Evolutionary conservation across 2,113 vertebrate species (phyloP).

Genomic region (Psilopsiagon aymara): DNA sequence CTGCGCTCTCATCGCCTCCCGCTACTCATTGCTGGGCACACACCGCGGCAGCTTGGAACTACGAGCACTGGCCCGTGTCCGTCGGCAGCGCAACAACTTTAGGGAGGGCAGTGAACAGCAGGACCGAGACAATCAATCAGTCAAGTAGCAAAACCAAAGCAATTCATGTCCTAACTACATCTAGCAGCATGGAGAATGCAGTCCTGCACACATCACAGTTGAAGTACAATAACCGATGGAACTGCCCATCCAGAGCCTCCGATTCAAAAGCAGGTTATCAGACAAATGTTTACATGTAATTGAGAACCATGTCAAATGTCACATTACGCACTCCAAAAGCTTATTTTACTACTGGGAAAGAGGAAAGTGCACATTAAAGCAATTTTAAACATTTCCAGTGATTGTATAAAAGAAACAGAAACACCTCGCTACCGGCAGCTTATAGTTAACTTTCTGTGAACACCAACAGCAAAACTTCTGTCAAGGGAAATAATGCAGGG

Average conservation of each 20-base stretch:
- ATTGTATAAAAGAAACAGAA: constrained; percentile 80
- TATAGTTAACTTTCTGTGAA: constrained; percentile 74
- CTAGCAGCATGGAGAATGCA: constrained; percentile 78
- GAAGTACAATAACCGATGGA: constrained; percentile 73
- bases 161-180: constrained; percentile 72
- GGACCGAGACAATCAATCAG: constrained; percentile 58
- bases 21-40: constrained; percentile 70
- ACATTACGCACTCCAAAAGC: constrained; percentile 79
- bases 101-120: constrained; percentile 69
- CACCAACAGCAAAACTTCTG: constrained; percentile 77
- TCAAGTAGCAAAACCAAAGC: constrained; percentile 79
- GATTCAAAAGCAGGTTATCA: constrained; percentile 75
- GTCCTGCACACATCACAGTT: constrained; percentile 78
- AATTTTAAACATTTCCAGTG: constrained; percentile 84
- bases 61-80: background rate
- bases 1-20: constrained; percentile 67
- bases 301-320: constrained; percentile 79
- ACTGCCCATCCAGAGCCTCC: constrained; percentile 75
- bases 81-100: constrained; percentile 23
- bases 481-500: constrained; percentile 74
- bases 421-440: constrained; percentile 74
- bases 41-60: constrained; percentile 41
- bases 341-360: constrained; percentile 80
- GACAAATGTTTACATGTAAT: constrained; percentile 75
- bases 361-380: constrained; percentile 81